These are phyloP conservation scores for Trissolcus brochymenae DNA, from an alignment of 2,888 invertebrate species.

Conservation along the genomic window DNA sequence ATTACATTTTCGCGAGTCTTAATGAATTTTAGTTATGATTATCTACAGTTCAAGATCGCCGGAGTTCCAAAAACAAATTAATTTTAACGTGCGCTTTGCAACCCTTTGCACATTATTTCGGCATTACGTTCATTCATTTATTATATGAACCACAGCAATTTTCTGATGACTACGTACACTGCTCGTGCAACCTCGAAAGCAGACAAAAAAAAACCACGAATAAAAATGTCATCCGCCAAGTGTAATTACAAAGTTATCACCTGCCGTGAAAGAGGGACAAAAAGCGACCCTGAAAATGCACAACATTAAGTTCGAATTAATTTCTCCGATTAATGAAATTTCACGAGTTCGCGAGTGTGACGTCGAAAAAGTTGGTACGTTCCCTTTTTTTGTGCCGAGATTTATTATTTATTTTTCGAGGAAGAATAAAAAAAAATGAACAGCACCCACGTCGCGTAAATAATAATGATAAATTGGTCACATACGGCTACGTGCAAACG, in stretches of 20 bases:
- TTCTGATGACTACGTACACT: slow-evolving; percentile 7
- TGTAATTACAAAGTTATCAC: slow-evolving; percentile 19
- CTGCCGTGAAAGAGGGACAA: background rate
- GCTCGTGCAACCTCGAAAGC: background rate
- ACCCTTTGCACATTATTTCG: slow-evolving; percentile 9
- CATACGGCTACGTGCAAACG: slow-evolving; percentile 55
- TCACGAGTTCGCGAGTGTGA: slow-evolving; percentile 3
- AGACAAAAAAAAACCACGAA: background rate
- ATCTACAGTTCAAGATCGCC: background rate
- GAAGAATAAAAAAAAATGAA: slow-evolving; percentile 42
- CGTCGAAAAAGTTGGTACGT: background rate
- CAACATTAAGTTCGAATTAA: slow-evolving; percentile 18
- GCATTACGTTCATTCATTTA: slow-evolving; percentile 13
- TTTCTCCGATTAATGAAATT: slow-evolving; percentile 22
- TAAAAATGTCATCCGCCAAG: slow-evolving; percentile 4
- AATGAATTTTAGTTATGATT: too few relatives aligned
- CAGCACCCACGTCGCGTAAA: slow-evolving; percentile 56
- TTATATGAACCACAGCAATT: slow-evolving; percentile 11
- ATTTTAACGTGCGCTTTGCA: background rate
- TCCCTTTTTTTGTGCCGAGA: slow-evolving; percentile 9
- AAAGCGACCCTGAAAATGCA: background rate
- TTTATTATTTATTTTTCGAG: slow-evolving; percentile 16
- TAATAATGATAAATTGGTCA: slow-evolving; percentile 62
- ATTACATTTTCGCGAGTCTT: too few relatives aligned
- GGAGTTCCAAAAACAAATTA: background rate